These are phyloP conservation scores for Augochlora pura DNA, from an alignment of 1,140 invertebrate genomes.

Conservation along the genomic window DNA sequence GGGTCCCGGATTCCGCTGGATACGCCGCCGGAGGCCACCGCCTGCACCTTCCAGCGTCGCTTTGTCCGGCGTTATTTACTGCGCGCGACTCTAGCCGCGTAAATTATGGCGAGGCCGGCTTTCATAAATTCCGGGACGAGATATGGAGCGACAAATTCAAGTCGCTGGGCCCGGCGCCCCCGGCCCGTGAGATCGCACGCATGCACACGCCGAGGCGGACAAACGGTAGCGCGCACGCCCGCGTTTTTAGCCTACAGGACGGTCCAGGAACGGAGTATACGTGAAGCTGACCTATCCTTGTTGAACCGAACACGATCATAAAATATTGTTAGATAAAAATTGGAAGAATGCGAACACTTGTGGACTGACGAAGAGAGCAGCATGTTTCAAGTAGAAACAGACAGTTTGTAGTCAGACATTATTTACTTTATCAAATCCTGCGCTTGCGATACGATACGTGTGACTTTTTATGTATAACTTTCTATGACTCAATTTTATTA, in stretches of 20 bases:
- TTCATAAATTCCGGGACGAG: slow-evolving; percentile 70
- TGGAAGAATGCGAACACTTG: too few relatives aligned
- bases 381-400: slow-evolving; percentile 2
- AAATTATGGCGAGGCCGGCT: slow-evolving; percentile 67
- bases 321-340: too few relatives aligned
- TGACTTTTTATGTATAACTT: neutral
- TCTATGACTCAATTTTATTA: too few relatives aligned
- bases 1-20: slow-evolving; percentile 52
- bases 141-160: slow-evolving; percentile 73
- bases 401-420: neutral
- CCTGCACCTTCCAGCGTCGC: slow-evolving; percentile 46
- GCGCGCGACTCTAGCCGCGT: slow-evolving; percentile 55
- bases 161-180: slow-evolving; percentile 61
- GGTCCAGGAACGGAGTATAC: neutral
- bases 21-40: slow-evolving; percentile 27
- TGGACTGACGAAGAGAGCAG: neutral
- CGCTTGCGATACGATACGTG: neutral
- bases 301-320: too few relatives aligned
- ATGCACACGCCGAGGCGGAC: slow-evolving; percentile 16
- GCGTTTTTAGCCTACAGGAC: slow-evolving; percentile 9
- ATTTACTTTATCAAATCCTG: neutral
- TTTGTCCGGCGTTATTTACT: slow-evolving; percentile 64
- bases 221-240: slow-evolving; percentile 27
- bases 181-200: slow-evolving; percentile 48
- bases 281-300: neutral